Evolutionary conservation across 2,113 vertebrate genomes (phyloP).

Genomic region (Psilopogon haemacephalus): DNA sequence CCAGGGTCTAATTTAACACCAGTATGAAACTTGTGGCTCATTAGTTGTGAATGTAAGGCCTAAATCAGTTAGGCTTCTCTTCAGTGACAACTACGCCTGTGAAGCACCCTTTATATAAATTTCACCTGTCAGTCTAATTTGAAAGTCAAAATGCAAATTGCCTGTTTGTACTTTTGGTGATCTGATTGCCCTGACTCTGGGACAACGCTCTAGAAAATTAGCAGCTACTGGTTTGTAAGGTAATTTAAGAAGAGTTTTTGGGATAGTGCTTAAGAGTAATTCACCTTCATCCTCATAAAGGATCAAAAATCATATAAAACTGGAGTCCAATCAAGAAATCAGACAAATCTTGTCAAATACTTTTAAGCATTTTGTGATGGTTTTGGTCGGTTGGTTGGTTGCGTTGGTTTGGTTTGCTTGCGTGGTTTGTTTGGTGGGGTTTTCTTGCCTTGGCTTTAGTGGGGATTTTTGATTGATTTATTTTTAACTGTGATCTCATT

Average conservation of each 20-base stretch:
- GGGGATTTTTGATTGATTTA: neutral
- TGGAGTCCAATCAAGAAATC: neutral
- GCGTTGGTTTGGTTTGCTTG: no score
- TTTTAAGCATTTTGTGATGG: neutral
- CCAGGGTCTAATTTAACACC: constrained; percentile 58
- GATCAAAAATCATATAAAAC: neutral
- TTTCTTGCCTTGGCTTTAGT: no score
- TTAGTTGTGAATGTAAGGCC: constrained; percentile 36
- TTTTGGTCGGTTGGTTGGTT: no score
- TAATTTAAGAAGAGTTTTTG: neutral
- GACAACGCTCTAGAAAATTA: neutral
- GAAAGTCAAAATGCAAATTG: constrained; percentile 37
- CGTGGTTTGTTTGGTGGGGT: no score
- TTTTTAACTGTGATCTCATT: neutral
- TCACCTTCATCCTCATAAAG: neutral
- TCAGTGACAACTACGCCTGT: neutral
- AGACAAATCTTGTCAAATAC: neutral
- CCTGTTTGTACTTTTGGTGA: neutral
- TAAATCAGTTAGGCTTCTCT: neutral
- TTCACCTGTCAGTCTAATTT: neutral
- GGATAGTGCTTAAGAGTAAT: neutral
- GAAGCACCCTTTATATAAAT: neutral
- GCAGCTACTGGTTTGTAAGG: neutral
- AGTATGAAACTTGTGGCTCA: constrained; percentile 28
- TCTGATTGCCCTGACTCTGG: neutral